Percentiles rank a stretch among this genome's conserved stretches.
These are phyloP conservation scores for Mimachlamys varia DNA, from an alignment of 2,888 invertebrate genomes.

Conservation along the genomic window DNA sequence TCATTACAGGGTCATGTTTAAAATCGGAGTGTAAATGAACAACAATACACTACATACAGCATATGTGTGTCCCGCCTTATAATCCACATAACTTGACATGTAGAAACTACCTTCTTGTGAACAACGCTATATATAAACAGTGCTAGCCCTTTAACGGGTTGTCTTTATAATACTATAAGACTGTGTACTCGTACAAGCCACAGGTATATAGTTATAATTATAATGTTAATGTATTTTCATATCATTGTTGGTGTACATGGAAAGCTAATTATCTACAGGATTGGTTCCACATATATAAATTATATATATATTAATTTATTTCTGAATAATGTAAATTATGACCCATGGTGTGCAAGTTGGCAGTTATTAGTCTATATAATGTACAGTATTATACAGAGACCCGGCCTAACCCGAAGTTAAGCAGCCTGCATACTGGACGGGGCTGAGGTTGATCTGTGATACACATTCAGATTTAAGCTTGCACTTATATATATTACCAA, in stretches of 20 bases:
- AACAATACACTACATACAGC: not conserved
- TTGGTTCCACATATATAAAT: not conserved
- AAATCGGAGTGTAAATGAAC: not conserved
- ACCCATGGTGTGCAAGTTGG: not conserved
- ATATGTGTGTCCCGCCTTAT: not conserved
- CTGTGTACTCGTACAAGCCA: not conserved
- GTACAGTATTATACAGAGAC: not conserved
- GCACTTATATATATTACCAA: not conserved
- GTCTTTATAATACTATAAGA: not conserved
- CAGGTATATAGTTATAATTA: too few relatives aligned
- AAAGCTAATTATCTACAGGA: slow-evolving; percentile 5
- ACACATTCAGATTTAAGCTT: not conserved
- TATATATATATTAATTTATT: not conserved
- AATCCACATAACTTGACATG: not conserved
- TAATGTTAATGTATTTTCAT: not conserved
- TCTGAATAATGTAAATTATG: not conserved
- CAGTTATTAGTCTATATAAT: not conserved
- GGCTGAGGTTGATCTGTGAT: not conserved
- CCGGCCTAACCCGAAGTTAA: not conserved
- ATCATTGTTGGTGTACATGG: not conserved
- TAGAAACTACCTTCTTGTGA: not conserved
- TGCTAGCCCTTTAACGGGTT: not conserved
- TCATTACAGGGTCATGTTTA: not conserved
- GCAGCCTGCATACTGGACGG: too few relatives aligned
- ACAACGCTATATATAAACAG: not conserved